Conservation (phyloP, 1,140 invertebrate genomes). For the Magallana ariakensis region DNA sequence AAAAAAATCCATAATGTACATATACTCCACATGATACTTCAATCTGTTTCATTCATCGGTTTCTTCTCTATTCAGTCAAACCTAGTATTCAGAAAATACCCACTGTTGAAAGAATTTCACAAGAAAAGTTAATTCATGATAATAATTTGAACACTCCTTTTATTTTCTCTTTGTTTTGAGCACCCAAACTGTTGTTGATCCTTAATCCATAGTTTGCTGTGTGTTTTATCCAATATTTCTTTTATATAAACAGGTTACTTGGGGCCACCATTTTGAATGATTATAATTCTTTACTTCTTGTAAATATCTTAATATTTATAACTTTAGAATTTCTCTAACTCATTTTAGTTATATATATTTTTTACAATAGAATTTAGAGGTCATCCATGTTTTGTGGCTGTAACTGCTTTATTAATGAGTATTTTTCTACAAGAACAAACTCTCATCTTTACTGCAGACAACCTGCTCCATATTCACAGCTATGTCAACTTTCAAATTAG, state of each 20-base stretch:
- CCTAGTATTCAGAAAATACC: too few species aligned
- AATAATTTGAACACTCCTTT: too few species aligned
- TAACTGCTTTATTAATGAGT: background rate
- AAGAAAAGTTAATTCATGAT: too few species aligned
- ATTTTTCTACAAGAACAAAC: background rate
- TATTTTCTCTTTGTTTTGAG: too few species aligned
- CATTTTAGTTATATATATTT: background rate
- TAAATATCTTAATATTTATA: conserved; percentile 30
- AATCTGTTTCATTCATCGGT: too few species aligned
- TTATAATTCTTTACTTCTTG: background rate
- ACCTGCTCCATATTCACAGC: too few species aligned
- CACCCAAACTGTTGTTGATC: background rate
- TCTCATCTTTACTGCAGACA: too few species aligned
- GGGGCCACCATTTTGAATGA: conserved; percentile 5
- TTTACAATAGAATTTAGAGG: background rate
- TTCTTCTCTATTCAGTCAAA: too few species aligned
- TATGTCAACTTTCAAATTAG: too few species aligned
- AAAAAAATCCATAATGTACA: too few species aligned
- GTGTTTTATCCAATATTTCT: background rate
- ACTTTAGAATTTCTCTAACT: background rate
- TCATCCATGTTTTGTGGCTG: background rate
- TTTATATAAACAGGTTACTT: conserved; percentile 10
- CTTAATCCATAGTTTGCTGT: background rate
- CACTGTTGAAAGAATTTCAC: too few species aligned
- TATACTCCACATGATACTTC: too few species aligned